Evolutionary conservation across 2,888 invertebrate genomes (phyloP), one percentile per base, ranked within the genome.

Genomic region (Acleris sparsana): DNA sequence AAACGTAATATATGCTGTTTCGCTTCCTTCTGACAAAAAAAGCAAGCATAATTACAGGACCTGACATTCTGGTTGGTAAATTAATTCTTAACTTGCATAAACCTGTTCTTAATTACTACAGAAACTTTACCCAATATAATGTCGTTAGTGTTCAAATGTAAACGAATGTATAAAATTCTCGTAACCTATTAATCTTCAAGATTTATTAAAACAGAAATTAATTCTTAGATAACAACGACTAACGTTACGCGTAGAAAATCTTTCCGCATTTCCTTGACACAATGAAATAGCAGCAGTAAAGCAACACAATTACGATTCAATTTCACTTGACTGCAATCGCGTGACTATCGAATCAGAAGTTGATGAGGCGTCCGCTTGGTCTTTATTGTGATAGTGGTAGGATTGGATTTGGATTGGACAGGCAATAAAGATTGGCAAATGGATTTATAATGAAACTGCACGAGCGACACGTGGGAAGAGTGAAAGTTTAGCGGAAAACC

Each of bases 401-500:
- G 39, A 46, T 53, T 13, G 61, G 48, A 16, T 53, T 57, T 57
- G 5, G 57, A 46, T 56, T 16, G 29, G 25, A 51, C n/a, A 4
- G 13, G 20, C 16, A 17, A 64, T 46, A 63, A 61, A 64, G 39
- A 59, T 53, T 48, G 60, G n/a, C 18, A 59, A 68, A 64, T 68
- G 43, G 56, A 60, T 73, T 71, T 73, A 61, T 66, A 66, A 66
- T 62, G 66, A 62, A 66, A 62, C 57, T 43, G 57, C 29, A 57
- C 62, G 61, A 61, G 52, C 60, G 56, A 73, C 74, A 78, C 76
- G 74, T 74, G 70, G 78, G 78, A 80, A 78, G 77, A 76, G 80
- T 79, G 82, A 82, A 82, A 82, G 82, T 82, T 76, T 80, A 73
- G 74, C 71, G 80, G 81, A 79, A 82, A 81, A 82, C 79, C 75